phyloP scores from a whole-genome alignment of 2,888 invertebrate species.

The Aphodius granarius region DNA sequence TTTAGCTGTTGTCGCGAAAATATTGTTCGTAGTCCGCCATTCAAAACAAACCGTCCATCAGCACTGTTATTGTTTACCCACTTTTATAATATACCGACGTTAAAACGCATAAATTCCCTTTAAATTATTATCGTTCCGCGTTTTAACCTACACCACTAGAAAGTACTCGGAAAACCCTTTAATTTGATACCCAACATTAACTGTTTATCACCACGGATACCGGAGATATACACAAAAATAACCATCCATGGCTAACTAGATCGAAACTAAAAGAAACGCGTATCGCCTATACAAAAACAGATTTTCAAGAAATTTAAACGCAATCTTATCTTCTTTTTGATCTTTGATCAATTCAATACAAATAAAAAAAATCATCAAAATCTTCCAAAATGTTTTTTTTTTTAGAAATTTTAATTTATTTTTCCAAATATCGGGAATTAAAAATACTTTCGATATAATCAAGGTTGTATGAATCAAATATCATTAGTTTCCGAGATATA shows the following conservation, averaged over 20 bases:
- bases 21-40: neutral
- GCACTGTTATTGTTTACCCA: neutral
- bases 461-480: neutral
- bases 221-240: neutral
- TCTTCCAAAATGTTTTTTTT: too few relatives aligned
- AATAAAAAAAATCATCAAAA: too few relatives aligned
- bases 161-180: neutral
- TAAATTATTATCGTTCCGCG: neutral
- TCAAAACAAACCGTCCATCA: neutral
- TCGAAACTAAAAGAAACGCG: neutral
- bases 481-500: neutral
- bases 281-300: neutral
- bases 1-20: neutral
- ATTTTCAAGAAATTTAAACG: neutral
- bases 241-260: neutral
- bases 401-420: too few relatives aligned
- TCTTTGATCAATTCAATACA: neutral
- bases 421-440: neutral
- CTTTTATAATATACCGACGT: neutral
- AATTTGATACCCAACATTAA: neutral
- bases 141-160: neutral
- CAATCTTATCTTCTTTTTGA: neutral
- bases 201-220: neutral
- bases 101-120: neutral
- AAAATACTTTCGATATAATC: neutral